Evolutionary conservation across 2,797 vertebrate species (phyloP), one percentile per base, ranked within the genome.

Genomic region (Valencia hispanica): DNA sequence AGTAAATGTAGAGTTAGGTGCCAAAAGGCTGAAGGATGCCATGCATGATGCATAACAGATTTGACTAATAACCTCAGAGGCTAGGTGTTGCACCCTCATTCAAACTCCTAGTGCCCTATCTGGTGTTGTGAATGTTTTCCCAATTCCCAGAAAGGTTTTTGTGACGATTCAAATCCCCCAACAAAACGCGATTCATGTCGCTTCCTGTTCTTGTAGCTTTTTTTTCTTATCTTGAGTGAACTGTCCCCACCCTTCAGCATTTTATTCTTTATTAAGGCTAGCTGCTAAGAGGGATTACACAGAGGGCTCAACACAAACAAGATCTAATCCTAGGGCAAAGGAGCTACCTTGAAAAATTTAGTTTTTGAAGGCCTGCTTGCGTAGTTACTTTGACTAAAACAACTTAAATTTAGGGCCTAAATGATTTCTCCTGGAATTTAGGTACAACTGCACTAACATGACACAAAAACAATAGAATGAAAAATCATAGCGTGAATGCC

Each of bases 211-310:
- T 75, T 41, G 74, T 76, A 80, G 69, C 79, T 61, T 57, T 82
- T 78, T 77, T 79, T 82, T 85, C 81, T 72, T 3, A 59, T 83
- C 79, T 84, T 34, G 69, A 83, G 25, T 77, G 57, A 36, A 80
- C 82, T 84, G 82, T 84, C 80, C 85, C 81, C 82, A 80, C 70
- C 84, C 78, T 74, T 86, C 43, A n/a, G 55, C 79, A 50, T 76
- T 84, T 85, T 82, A 81, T 82, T 85, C 61, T 87, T 86, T 77
- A 85, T 77, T 75, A 66, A 84, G 61, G 76, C 84, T 81, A 86
- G 84, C 88, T 90, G 84, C 84, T 89, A 80, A 82, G 75, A 86
- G 81, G 86, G 89, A 92, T 90, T 90, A 92, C 78, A 82, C 80
- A 78, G 78, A 77, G 74, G 71, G 77, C 77, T 86, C 82, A 89